A percentile compares a stretch with the other conserved stretches of the same genome.
These are phyloP conservation scores for Bombus breviceps DNA, from an alignment of 1,140 invertebrate species.

Conservation along the genomic window DNA sequence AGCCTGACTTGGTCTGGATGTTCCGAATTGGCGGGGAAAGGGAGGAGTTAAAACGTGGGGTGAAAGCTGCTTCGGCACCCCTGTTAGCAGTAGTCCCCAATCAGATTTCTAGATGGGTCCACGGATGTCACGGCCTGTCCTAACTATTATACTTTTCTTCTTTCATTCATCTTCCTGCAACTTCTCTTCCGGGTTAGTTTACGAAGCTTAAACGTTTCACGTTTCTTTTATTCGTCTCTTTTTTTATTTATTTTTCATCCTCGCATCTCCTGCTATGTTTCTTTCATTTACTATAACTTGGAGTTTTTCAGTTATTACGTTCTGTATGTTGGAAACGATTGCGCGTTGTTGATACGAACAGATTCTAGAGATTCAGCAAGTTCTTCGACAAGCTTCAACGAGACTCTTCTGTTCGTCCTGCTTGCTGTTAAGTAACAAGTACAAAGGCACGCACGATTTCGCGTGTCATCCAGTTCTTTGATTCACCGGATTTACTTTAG, in stretches of 20 bases:
- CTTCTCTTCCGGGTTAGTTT: neutral
- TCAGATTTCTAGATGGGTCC: slow-evolving; percentile 35
- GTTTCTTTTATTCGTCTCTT: neutral
- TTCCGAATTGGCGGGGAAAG: slow-evolving; percentile 48
- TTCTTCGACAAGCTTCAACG: too few relatives aligned
- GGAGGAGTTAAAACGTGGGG: slow-evolving; percentile 58
- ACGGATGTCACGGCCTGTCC: slow-evolving; percentile 3
- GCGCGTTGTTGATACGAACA: too few relatives aligned
- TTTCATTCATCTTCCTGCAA: neutral
- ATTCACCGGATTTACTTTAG: too few relatives aligned
- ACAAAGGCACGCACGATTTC: too few relatives aligned
- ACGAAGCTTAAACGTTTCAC: neutral
- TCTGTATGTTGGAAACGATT: accelerated
- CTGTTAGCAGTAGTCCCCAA: slow-evolving; percentile 32
- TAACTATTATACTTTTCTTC: neutral
- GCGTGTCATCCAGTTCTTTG: too few relatives aligned
- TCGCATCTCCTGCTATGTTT: too few relatives aligned
- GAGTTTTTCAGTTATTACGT: accelerated
- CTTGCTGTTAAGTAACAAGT: too few relatives aligned
- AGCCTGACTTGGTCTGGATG: slow-evolving; percentile 61
- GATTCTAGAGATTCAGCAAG: too few relatives aligned
- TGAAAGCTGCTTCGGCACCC: slow-evolving; percentile 52
- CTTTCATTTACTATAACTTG: too few relatives aligned
- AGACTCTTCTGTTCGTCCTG: too few relatives aligned
- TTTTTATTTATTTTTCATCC: neutral